Percentiles rank a stretch among this genome's conserved stretches.
Evolutionary conservation across 30 jellyfish, hydroid and myxozoan species (phyloP).

Genomic region (Turritopsis rubra): DNA sequence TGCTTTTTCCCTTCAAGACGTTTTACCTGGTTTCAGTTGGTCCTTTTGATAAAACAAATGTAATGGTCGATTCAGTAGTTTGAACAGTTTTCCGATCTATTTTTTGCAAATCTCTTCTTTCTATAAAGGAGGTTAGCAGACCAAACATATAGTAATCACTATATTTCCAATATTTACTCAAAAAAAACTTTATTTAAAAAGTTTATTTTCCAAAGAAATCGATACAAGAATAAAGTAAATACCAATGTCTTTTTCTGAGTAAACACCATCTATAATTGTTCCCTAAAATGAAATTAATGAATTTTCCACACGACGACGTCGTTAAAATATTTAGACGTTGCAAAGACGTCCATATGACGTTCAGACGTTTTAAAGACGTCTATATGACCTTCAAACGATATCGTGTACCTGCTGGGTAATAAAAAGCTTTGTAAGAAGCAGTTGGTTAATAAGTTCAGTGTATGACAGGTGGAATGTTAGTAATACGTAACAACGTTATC

Average conservation of each 20-base stretch:
- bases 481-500: neutral
- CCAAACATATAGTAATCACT: neutral
- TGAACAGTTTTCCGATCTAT: constrained; percentile 12
- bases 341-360: neutral
- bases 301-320: neutral
- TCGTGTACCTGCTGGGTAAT: too few relatives aligned
- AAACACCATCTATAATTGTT: neutral
- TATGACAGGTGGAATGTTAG: neutral
- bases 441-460: neutral
- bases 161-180: neutral
- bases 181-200: neutral
- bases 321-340: neutral
- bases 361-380: neutral
- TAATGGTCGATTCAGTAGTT: constrained; percentile 5
- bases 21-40: constrained; percentile 43
- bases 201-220: neutral
- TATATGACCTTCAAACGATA: too few relatives aligned
- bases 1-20: too few relatives aligned
- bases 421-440: too few relatives aligned
- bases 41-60: constrained; percentile 44
- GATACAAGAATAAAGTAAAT: neutral
- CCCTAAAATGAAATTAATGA: neutral
- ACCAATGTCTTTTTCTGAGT: neutral
- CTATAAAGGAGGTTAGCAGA: constrained; percentile 18
- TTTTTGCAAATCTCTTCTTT: constrained; percentile 38